phyloP scores from a whole-genome alignment of 1,140 invertebrate genomes.

The Papilio machaon region DNA sequence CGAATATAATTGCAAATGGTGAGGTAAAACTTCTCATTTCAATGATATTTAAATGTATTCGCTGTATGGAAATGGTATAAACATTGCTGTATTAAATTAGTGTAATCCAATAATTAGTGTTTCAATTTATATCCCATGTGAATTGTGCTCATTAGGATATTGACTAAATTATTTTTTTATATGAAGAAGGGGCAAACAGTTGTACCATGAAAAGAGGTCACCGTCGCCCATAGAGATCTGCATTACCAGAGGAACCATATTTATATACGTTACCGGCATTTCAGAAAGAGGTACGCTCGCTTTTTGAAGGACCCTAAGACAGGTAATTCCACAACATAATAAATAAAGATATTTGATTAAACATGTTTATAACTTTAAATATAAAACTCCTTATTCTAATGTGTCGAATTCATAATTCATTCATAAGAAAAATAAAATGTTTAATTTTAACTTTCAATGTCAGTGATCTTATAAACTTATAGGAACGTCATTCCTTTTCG shows the following conservation, averaged over 20 bases:
- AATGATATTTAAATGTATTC: constrained; percentile 63
- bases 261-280: no score
- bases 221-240: no score
- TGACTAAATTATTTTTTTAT: no score
- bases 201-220: no score
- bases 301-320: no score
- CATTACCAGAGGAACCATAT: no score
- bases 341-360: no score
- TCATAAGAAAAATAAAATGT: not conserved
- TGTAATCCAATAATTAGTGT: constrained; percentile 65
- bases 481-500: not conserved
- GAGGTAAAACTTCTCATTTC: constrained; percentile 74
- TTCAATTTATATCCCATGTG: constrained; percentile 46
- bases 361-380: no score
- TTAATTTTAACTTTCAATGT: not conserved
- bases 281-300: no score
- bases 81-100: constrained; percentile 77
- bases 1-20: constrained; percentile 42
- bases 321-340: no score
- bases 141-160: not conserved
- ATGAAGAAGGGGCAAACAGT: no score
- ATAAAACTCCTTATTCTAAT: not conserved
- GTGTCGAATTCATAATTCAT: not conserved
- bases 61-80: constrained; percentile 72
- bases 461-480: not conserved